A percentile compares a stretch with the other conserved stretches of the same genome.
Conservation (phyloP, 2,797 vertebrate genomes). For the Falco columbarius region DNA sequence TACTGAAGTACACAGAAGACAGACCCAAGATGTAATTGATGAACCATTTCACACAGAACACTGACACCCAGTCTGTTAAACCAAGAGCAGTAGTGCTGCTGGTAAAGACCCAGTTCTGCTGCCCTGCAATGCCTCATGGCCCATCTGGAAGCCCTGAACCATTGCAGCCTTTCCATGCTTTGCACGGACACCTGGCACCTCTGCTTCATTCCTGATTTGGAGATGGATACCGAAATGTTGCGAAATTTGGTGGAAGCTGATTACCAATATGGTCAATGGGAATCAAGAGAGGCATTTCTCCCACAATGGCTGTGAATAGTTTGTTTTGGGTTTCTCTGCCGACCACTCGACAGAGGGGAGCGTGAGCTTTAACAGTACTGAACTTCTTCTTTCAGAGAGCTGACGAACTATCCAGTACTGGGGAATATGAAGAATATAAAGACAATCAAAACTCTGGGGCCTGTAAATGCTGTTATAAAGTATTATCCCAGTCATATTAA, state of each 20-base stretch:
- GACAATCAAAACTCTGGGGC: neutral
- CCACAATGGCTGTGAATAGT: neutral
- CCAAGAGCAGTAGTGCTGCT: neutral
- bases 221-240: neutral
- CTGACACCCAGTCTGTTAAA: neutral
- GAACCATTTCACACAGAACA: neutral
- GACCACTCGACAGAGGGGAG: neutral
- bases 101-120: neutral
- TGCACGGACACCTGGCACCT: fast-evolving
- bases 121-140: neutral
- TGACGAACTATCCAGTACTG: neutral
- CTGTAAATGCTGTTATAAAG: neutral
- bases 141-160: neutral
- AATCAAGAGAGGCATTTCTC: neutral
- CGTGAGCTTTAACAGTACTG: neutral
- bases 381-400: neutral
- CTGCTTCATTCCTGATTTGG: neutral
- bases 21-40: neutral
- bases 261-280: neutral
- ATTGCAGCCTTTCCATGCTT: neutral
- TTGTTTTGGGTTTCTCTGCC: neutral
- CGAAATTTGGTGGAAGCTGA: neutral
- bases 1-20: neutral
- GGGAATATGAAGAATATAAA: neutral
- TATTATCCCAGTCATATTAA: constrained; percentile 7